phyloP scores from a whole-genome alignment of 1,140 invertebrate species.

The Acyrthosiphon pisum region DNA sequence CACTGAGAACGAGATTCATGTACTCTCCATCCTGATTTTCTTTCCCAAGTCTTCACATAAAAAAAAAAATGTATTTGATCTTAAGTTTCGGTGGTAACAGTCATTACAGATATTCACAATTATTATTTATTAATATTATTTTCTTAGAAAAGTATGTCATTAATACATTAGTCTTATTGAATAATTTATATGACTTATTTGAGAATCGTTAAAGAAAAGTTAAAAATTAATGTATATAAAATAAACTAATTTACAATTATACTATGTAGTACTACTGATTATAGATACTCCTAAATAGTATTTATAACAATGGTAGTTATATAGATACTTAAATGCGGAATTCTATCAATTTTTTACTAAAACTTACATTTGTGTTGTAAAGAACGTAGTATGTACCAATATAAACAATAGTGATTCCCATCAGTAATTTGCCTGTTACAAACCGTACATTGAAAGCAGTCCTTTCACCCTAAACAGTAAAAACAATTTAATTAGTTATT shows the following conservation, averaged over 20 bases:
- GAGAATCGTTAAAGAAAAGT: no score
- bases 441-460: constrained; percentile 68
- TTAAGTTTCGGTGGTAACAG: not conserved
- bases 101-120: no score
- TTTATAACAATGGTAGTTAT: no score
- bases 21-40: constrained; percentile 73
- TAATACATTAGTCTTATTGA: no score
- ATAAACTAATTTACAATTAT: no score
- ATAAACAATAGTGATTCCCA: constrained; percentile 67
- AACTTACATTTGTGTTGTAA: constrained; percentile 77
- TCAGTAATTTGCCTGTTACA: constrained; percentile 70
- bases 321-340: no score
- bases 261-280: no score
- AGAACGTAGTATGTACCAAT: constrained; percentile 76
- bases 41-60: constrained; percentile 73
- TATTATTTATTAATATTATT: no score
- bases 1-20: constrained; percentile 41
- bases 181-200: no score
- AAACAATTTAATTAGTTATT: constrained; percentile 65
- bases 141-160: no score
- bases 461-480: constrained; percentile 45
- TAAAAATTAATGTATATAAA: no score
- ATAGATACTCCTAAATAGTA: no score
- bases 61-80: not conserved
- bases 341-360: not conserved